Conservation (phyloP, 2,113 vertebrate species). For the Ceratotherium simum region DNA sequence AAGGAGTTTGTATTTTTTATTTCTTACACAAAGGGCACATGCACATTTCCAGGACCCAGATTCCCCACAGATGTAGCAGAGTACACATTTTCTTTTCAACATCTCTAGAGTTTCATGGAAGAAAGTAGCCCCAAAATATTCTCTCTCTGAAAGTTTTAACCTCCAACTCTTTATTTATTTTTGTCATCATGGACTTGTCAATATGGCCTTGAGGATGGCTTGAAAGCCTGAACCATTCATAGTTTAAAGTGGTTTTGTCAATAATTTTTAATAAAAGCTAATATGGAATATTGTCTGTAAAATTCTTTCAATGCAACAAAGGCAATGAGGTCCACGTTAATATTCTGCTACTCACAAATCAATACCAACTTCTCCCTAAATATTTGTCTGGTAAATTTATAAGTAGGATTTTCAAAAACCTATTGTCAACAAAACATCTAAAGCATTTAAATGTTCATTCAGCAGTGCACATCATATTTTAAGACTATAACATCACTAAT, state of each 20-base stretch:
- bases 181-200: neutral
- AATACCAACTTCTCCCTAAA: neutral
- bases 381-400: conserved; percentile 14
- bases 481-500: neutral
- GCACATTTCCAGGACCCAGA: neutral
- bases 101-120: neutral
- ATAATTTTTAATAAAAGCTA: neutral
- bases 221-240: conserved; percentile 31
- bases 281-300: neutral
- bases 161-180: neutral
- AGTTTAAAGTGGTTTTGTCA: neutral
- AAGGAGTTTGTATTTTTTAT: conserved; percentile 11
- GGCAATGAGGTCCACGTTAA: neutral
- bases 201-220: neutral
- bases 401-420: neutral
- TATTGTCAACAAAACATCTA: neutral
- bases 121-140: neutral
- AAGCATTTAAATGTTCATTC: neutral
- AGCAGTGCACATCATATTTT: neutral
- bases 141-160: neutral
- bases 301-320: neutral
- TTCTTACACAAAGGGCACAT: neutral
- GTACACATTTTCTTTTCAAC: neutral
- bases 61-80: neutral
- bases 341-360: neutral